Base-by-base conservation (phyloP, 2,113 vertebrate species). In the Fregetta grallaria region DNA sequence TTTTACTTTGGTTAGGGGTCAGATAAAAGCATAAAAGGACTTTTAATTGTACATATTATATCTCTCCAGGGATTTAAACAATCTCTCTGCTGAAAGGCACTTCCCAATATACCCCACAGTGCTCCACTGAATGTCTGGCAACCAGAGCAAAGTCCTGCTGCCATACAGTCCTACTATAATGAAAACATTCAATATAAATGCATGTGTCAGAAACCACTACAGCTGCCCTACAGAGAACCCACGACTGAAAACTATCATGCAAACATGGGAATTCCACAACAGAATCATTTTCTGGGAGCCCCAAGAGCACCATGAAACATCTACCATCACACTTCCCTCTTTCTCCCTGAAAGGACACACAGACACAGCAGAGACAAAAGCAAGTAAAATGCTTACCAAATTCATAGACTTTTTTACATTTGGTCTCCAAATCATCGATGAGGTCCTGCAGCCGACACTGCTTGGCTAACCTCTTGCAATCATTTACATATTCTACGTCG, bases 361-460 rank as follows among this genome's bases (percentile, higher is more conserved):
- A 34, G 26, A 29, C 86, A 90, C 26, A 75, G 36, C 27, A 90
- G 26, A 92, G 75, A 71, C 3, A 77, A 55, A 6, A 59, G 29
- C 15, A 66, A 79, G 63, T 50, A 68, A 78, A 76, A 74, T 17
- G 50, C 99, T 97, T 98, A 99, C 99, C 99, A 87, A 99, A 99
- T 93, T 99, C 99, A 79, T 99, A 99, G 77, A 99, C 98, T 94
- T 99, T 99, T 97, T 99, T 99, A 83, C 99, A 99, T 96, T 99
- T 99, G 95, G 98, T 99, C 95, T 99, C 99, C 96, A 99, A 98
- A 93, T 99, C 98, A 9, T 99, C 97, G 1, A 99, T 99, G 73
- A 99, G 98, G 89, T 98, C 98, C 66, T 98, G 96, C 95, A 99
- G 98, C 88, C 98, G 99, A 95, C 99, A 99, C 98, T 99, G 99